These are phyloP conservation scores for Orthosia gothica DNA, from an alignment of 2,888 invertebrate genomes.

Conservation along the genomic window DNA sequence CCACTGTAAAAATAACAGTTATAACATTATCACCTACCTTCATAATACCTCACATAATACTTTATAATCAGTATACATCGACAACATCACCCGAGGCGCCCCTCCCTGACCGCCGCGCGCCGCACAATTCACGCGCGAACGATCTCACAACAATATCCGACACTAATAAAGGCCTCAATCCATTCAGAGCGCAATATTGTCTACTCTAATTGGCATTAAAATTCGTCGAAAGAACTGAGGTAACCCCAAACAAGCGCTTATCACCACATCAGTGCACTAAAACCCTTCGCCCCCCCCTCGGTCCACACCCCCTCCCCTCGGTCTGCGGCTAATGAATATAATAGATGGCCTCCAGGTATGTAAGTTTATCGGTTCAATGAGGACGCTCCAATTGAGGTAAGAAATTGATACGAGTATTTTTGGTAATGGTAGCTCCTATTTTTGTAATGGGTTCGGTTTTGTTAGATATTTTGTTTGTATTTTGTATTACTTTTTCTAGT, in stretches of 20 bases:
- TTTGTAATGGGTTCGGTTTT: conserved; percentile 13
- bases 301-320: conserved; percentile 61
- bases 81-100: conserved; percentile 63
- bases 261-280: conserved; percentile 85
- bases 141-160: conserved; percentile 88
- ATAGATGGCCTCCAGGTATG: conserved; percentile 86
- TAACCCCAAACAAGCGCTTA: conserved; percentile 88
- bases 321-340: conserved; percentile 83
- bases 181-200: conserved; percentile 88
- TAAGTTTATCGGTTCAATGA: conserved; percentile 69
- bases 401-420: conserved; percentile 53
- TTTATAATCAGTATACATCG: conserved; percentile 52
- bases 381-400: conserved; percentile 58
- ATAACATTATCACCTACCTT: conserved; percentile 31
- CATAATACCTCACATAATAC: conserved; percentile 36
- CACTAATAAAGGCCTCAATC: conserved; percentile 89
- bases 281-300: conserved; percentile 65
- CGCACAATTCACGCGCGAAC: conserved; percentile 80
- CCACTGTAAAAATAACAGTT: conserved; percentile 27
- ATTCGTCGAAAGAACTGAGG: conserved; percentile 86
- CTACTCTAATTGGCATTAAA: conserved; percentile 90
- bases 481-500: not conserved
- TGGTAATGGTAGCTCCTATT: conserved; percentile 17
- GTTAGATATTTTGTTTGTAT: not conserved
- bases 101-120: conserved; percentile 49